A percentile compares a stretch with the other conserved stretches of the same genome.
Conservation (phyloP, 2,888 invertebrate genomes). For the Gymnoscelis rufifasciata region DNA sequence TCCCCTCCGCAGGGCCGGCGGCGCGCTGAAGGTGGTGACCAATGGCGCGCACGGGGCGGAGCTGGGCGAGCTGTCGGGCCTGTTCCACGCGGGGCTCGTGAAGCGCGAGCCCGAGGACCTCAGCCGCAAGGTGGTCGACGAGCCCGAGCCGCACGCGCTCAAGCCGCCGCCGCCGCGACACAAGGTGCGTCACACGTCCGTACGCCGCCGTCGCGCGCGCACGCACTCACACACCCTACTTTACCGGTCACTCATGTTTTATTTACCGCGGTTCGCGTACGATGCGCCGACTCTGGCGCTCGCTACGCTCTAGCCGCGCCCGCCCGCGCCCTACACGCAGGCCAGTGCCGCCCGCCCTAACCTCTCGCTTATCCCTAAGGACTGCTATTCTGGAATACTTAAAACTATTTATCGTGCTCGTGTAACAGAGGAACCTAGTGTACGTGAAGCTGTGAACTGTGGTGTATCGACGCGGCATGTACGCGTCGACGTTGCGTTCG, state of each 20-base stretch:
- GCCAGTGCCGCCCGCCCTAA: slow-evolving; percentile 80
- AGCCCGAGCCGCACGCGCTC: slow-evolving; percentile 80
- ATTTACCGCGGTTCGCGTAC: slow-evolving; percentile 79
- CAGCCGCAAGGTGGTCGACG: slow-evolving; percentile 83
- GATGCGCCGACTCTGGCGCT: slow-evolving; percentile 78
- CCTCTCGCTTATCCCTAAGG: slow-evolving; percentile 72
- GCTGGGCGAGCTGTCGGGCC: slow-evolving; percentile 80
- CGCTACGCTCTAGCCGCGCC: slow-evolving; percentile 78
- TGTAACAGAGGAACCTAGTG: slow-evolving; percentile 61
- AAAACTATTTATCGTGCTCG: slow-evolving; percentile 55
- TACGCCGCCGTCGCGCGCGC: slow-evolving; percentile 76
- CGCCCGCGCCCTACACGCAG: slow-evolving; percentile 79
- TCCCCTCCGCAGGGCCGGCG: slow-evolving; percentile 83
- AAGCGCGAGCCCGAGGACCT: slow-evolving; percentile 91
- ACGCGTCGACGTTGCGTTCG: slow-evolving; percentile 80
- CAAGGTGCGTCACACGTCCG: slow-evolving; percentile 81
- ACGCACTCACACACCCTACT: slow-evolving; percentile 72
- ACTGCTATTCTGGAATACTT: slow-evolving; percentile 48
- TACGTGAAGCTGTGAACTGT: slow-evolving; percentile 75
- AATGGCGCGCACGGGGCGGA: slow-evolving; percentile 84
- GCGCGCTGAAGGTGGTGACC: slow-evolving; percentile 78
- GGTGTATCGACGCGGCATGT: slow-evolving; percentile 69
- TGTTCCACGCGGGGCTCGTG: slow-evolving; percentile 83
- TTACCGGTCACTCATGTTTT: slow-evolving; percentile 78
- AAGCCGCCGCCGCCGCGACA: slow-evolving; percentile 79